Conservation (phyloP, 2,888 invertebrate genomes). For the Erebia ligea region DNA sequence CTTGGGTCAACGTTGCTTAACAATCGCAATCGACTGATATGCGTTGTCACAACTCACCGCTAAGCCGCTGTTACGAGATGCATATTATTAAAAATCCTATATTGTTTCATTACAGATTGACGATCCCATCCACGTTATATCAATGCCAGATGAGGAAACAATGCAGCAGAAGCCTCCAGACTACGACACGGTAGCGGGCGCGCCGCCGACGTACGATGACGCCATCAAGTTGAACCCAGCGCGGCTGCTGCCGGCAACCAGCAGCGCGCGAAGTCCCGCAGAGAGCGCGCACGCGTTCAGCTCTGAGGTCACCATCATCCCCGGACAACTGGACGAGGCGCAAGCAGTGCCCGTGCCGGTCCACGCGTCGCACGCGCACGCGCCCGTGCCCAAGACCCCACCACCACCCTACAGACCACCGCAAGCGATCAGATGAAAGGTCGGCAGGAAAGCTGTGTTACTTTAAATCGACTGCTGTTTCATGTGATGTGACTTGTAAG, state of each 20-base stretch:
- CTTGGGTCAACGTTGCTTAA: too few relatives aligned
- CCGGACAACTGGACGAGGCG: slow-evolving; percentile 56
- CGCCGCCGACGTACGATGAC: slow-evolving; percentile 88
- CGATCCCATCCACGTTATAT: slow-evolving; percentile 86
- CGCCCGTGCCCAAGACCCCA: slow-evolving; percentile 73
- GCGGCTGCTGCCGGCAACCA: slow-evolving; percentile 73
- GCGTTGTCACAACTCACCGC: too few relatives aligned
- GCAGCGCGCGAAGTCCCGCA: slow-evolving; percentile 54
- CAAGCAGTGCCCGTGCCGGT: slow-evolving; percentile 56
- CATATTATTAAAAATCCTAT: not conserved
- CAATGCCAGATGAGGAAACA: slow-evolving; percentile 82
- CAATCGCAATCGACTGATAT: too few relatives aligned
- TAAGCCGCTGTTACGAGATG: too few relatives aligned
- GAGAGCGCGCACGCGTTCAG: slow-evolving; percentile 49
- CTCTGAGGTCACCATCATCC: slow-evolving; percentile 57
- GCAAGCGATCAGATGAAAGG: slow-evolving; percentile 79
- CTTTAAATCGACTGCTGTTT: slow-evolving; percentile 80
- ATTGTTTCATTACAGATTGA: slow-evolving; percentile 79
- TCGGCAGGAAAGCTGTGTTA: slow-evolving; percentile 54
- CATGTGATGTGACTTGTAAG: slow-evolving; percentile 72
- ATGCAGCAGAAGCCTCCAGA: slow-evolving; percentile 88
- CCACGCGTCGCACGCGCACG: slow-evolving; percentile 57
- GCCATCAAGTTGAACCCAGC: slow-evolving; percentile 87
- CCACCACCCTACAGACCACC: slow-evolving; percentile 79
- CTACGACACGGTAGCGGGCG: slow-evolving; percentile 87